Percentiles rank a stretch among this genome's conserved stretches.
phyloP scores from a whole-genome alignment of 2,888 invertebrate genomes.

The Lochmaea crataegi region DNA sequence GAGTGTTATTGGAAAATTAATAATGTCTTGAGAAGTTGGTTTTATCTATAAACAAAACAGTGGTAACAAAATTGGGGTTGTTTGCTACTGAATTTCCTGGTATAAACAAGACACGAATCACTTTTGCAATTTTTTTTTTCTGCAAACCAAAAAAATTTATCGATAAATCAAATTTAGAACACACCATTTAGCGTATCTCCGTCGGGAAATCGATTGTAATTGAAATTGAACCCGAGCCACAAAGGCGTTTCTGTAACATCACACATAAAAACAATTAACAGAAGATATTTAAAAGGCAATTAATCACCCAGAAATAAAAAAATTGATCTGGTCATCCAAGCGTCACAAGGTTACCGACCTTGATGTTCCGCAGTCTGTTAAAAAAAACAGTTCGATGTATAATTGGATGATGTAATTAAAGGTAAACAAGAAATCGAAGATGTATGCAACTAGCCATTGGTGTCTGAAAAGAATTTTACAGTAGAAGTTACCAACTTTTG shows the following conservation, averaged over 20 bases:
- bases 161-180: not conserved
- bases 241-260: slow-evolving; percentile 5
- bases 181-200: not conserved
- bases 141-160: not conserved
- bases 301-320: slow-evolving; percentile 6
- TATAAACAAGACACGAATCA: not conserved
- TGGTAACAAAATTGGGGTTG: too few species aligned
- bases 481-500: too few species aligned
- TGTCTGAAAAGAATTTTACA: not conserved
- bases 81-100: not conserved
- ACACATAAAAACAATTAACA: slow-evolving; percentile 12
- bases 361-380: slow-evolving; percentile 2
- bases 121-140: not conserved
- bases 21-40: too few species aligned
- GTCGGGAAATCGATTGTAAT: not conserved
- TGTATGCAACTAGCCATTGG: slow-evolving; percentile 5
- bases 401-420: slow-evolving; percentile 8
- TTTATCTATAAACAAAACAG: too few species aligned
- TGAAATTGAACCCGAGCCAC: slow-evolving; percentile 12
- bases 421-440: slow-evolving; percentile 3
- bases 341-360: slow-evolving; percentile 8
- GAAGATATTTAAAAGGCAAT: not conserved
- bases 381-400: not conserved
- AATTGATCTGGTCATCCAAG: slow-evolving; percentile 1
- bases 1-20: too few species aligned